phyloP scores from a whole-genome alignment of 2,113 vertebrate genomes.

The Scartelaos histophorus region DNA sequence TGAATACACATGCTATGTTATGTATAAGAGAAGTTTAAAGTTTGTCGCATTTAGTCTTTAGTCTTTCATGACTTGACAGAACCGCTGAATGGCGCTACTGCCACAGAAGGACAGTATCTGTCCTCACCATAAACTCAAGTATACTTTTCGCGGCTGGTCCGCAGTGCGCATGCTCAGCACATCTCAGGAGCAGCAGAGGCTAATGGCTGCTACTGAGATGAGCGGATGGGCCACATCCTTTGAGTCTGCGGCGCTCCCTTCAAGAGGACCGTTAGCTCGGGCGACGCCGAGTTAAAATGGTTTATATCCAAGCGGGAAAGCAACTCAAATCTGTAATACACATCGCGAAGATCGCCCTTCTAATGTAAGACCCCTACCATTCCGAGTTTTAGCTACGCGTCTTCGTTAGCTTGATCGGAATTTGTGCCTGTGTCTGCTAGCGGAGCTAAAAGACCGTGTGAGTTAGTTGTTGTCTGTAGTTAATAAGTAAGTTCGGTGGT shows the following conservation, averaged over 20 bases:
- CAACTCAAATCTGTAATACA: slow-evolving; percentile 53
- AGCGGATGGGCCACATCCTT: slow-evolving; percentile 64
- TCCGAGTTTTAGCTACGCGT: slow-evolving; percentile 13
- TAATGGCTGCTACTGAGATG: slow-evolving; percentile 74
- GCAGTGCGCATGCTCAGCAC: slow-evolving; percentile 62
- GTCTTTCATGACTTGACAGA: not conserved
- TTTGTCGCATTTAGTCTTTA: too few species aligned
- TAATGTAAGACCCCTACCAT: slow-evolving; percentile 59
- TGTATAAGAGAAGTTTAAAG: too few species aligned
- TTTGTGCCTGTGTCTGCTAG: slow-evolving; percentile 23
- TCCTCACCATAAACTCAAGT: not conserved
- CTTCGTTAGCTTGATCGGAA: slow-evolving; percentile 26
- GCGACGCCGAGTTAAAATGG: slow-evolving; percentile 72
- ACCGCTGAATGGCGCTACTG: not conserved
- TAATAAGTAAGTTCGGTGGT: not conserved
- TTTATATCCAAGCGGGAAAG: slow-evolving; percentile 65
- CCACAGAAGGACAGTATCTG: not conserved
- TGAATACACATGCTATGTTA: too few species aligned
- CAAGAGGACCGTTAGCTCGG: slow-evolving; percentile 59
- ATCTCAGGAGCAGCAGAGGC: slow-evolving; percentile 11
- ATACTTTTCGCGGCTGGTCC: not conserved
- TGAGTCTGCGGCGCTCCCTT: slow-evolving; percentile 53
- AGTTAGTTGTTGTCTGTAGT: slow-evolving; percentile 7
- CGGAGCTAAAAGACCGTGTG: slow-evolving; percentile 23
- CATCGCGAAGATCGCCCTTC: slow-evolving; percentile 52